Percentiles rank a stretch among this genome's conserved stretches.
phyloP scores from a whole-genome alignment of 2,113 vertebrate species.

The Melierax canorus region DNA sequence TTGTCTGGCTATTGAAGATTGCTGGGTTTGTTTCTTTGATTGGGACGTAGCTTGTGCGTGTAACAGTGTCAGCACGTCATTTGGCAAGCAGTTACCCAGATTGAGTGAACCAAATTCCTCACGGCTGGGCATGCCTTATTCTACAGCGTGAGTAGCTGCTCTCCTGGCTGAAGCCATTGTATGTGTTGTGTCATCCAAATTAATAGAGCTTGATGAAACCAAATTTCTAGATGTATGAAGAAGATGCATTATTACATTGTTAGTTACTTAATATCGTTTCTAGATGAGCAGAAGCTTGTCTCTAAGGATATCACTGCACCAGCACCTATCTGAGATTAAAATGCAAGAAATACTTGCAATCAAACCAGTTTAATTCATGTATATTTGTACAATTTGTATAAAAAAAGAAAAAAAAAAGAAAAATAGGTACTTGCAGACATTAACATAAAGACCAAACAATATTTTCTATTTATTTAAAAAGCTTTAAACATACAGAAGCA shows the following conservation, averaged over 20 bases:
- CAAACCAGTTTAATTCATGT: conserved; percentile 65
- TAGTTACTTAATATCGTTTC: background rate
- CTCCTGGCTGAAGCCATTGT: fast-evolving
- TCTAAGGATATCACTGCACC: background rate
- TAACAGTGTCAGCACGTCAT: fast-evolving
- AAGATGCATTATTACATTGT: fast-evolving
- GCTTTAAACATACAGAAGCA: conserved; percentile 61
- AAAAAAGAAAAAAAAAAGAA: background rate
- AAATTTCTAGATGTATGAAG: background rate
- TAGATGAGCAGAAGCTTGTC: background rate
- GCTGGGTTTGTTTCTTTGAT: background rate
- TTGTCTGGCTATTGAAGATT: fast-evolving
- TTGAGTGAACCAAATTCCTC: background rate
- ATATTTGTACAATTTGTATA: conserved; percentile 45
- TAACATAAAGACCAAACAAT: conserved; percentile 68
- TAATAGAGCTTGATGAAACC: background rate
- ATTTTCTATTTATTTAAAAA: conserved; percentile 70
- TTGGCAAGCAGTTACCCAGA: background rate
- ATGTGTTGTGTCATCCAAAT: fast-evolving
- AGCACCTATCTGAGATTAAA: conserved; percentile 43
- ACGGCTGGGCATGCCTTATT: fast-evolving
- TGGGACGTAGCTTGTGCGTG: background rate
- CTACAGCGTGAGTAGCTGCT: background rate
- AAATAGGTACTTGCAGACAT: conserved; percentile 60
- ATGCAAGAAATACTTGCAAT: conserved; percentile 59